Evolutionary conservation across 2,888 invertebrate species (phyloP).

Genomic region (Mycalesis mineus): DNA sequence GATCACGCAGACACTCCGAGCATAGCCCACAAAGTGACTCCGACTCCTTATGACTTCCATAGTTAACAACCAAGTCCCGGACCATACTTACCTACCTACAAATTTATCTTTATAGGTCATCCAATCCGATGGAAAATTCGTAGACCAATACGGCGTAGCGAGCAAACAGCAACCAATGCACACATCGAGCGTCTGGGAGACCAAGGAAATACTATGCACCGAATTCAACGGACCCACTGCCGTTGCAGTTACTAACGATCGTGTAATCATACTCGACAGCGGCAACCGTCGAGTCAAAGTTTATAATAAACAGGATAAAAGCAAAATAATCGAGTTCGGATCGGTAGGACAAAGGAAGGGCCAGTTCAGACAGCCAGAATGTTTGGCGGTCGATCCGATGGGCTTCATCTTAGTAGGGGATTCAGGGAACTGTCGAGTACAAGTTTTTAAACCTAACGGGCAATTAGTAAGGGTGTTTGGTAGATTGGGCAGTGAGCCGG

Average conservation of each 20-base stretch:
- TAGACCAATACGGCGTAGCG: constrained; percentile 79
- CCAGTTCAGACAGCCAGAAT: constrained; percentile 86
- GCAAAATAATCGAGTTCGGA: constrained; percentile 81
- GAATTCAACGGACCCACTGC: constrained; percentile 85
- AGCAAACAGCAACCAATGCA: constrained; percentile 47
- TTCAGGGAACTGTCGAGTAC: constrained; percentile 86
- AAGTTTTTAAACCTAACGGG: constrained; percentile 85
- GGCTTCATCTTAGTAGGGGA: constrained; percentile 88
- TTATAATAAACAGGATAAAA: constrained; percentile 73
- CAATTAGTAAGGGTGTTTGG: constrained; percentile 83
- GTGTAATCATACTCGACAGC: constrained; percentile 81
- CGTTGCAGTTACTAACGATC: constrained; percentile 79
- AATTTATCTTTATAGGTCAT: constrained; percentile 44
- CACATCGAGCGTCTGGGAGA: constrained; percentile 55
- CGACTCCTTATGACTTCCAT: too few species aligned
- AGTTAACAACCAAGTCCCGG: too few species aligned
- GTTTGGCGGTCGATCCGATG: constrained; percentile 83
- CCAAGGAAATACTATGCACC: constrained; percentile 56
- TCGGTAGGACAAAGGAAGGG: constrained; percentile 81
- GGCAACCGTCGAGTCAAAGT: constrained; percentile 84
- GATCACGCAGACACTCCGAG: too few species aligned
- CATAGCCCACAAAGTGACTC: too few species aligned
- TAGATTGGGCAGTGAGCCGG: constrained; percentile 60
- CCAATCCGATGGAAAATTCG: constrained; percentile 78
- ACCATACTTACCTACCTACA: too few species aligned